Base-by-base conservation (phyloP, 2,888 invertebrate species). In the Amblyteles armatorius region DNA sequence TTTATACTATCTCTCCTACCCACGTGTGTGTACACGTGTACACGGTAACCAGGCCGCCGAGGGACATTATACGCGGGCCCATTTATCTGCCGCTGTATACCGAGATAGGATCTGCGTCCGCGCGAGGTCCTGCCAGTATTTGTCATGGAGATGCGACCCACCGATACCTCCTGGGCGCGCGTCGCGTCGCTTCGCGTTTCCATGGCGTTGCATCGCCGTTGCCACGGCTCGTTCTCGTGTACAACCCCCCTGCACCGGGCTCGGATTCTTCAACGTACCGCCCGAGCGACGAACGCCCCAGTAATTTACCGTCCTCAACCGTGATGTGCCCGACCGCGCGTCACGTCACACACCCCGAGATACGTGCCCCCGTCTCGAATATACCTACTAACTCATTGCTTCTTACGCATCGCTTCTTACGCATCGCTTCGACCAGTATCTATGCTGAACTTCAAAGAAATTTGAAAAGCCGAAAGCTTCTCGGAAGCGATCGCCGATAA, bases 51-150 rank as follows among this genome's bases (percentile, higher is more conserved):
- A 84, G 84, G 84, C 85, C 83, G 83, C 72, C 76, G 73, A 78
- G 87, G 90, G 89, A 90, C 90, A 90, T 91, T 90, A 90, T 90
- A 91, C 91, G 90, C 90, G 91, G 90, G 89, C 88, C 91, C 92
- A 92, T 92, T 92, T 92, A 92, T 92, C 92, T 90, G 91, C 90
- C 87, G 90, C 91, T 87, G 89, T 90, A 90, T 90, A 89, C 88
- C 87, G 84, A 90, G 92, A 93, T 93, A 92, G 90, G 89, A 93
- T 93, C 92, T 90, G 91, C 90, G 91, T 92, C 92, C 91, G 92
- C 91, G 91, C 92, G 92, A 91, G 93, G 92, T 92, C 91, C 92
- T 92, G 92, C 92, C 92, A 92, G 92, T 92, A 92, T 93, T 93
- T 93, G 93, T 92, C 92, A 92, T 91, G 92, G 90, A 92, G 92